phyloP scores from a whole-genome alignment of 92 coral and sea anemone genomes.

The Phenganax stokvisi region DNA sequence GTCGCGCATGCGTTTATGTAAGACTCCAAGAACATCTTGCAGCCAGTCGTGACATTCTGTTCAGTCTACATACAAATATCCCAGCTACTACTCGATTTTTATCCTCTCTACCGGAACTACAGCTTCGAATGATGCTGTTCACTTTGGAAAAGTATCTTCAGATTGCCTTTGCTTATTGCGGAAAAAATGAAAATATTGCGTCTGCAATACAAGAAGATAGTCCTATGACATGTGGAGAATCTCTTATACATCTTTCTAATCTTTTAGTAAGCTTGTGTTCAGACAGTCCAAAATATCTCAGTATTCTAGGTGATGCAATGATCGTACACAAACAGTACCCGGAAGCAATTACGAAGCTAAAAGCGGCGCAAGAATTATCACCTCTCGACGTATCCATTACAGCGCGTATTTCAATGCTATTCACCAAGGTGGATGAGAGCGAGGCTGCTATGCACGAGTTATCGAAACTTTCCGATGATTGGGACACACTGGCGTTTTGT shows the following conservation, averaged over 20 bases:
- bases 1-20: slow-evolving; percentile 52
- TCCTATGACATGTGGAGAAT: slow-evolving; percentile 34
- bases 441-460: slow-evolving; percentile 56
- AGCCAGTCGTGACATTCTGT: slow-evolving; percentile 58
- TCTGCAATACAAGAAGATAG: slow-evolving; percentile 16
- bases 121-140: slow-evolving; percentile 49
- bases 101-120: slow-evolving; percentile 50
- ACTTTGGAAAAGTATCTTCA: slow-evolving; percentile 71
- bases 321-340: slow-evolving; percentile 68
- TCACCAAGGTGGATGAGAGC: slow-evolving; percentile 59
- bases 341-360: slow-evolving; percentile 63
- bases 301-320: slow-evolving; percentile 72
- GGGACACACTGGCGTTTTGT: slow-evolving; percentile 54
- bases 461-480: slow-evolving; percentile 59
- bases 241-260: slow-evolving; percentile 60
- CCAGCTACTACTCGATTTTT: slow-evolving; percentile 54
- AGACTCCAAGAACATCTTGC: slow-evolving; percentile 39
- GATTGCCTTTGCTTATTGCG: slow-evolving; percentile 61
- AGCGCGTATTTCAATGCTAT: slow-evolving; percentile 73
- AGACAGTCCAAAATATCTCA: slow-evolving; percentile 56
- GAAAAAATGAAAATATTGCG: slow-evolving; percentile 28
- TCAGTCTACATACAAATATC: slow-evolving; percentile 54
- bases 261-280: slow-evolving; percentile 61
- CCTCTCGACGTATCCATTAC: slow-evolving; percentile 63
- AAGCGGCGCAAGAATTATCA: slow-evolving; percentile 55